Evolutionary conservation across 2,888 invertebrate genomes (phyloP), one percentile per base, ranked within the genome.

Genomic region (Incurvaria masculella): DNA sequence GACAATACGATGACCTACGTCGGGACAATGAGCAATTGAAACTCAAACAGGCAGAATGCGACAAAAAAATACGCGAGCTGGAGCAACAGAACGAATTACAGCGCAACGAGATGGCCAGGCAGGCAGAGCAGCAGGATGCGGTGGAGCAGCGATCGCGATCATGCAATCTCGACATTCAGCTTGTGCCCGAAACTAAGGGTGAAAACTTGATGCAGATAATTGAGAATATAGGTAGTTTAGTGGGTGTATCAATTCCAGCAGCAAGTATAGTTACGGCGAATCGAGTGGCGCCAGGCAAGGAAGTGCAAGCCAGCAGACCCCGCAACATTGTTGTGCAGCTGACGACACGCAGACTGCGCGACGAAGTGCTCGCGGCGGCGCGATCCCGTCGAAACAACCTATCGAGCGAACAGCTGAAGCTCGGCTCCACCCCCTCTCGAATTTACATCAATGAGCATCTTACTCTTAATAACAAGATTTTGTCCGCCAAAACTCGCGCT

Each of bases 261-360:
- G 43, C 42, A 2, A 27, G 11, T 11, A 45, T 52, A 1, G 21
- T 23, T 2, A 39, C 23, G 8, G 42, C 49, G 10, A 49, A 52
- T 17, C 45, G 52, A 1, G 42, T 42, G n/a, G 52, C 52, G 4
- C 44, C 16, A 17, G 45, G 45, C 33, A 8, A n/a, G 11, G 33
- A 33, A n/a, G 33, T 14, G 14, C 33, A 6, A n/a, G 33, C 33
- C 4, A 17, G n/a, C 11, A 49, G 51, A 10, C 52, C 52, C 11
- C 48, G 47, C 21, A 51, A 53, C 46, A 47, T 53, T 4, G 27
- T 53, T 4, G 47, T 53, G 10, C 51, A 53, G 21, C 26, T 53
- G 14, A 46, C 47, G 4, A 39, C 51, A 3, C 40, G 39, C 6
- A 42, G 51, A 5, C 39, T 52, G 26, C 45, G 48, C 2, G 48